A percentile compares a stretch with the other conserved stretches of the same genome.
Conservation (phyloP, 2,113 vertebrate species). For the Zootoca vivipara region DNA sequence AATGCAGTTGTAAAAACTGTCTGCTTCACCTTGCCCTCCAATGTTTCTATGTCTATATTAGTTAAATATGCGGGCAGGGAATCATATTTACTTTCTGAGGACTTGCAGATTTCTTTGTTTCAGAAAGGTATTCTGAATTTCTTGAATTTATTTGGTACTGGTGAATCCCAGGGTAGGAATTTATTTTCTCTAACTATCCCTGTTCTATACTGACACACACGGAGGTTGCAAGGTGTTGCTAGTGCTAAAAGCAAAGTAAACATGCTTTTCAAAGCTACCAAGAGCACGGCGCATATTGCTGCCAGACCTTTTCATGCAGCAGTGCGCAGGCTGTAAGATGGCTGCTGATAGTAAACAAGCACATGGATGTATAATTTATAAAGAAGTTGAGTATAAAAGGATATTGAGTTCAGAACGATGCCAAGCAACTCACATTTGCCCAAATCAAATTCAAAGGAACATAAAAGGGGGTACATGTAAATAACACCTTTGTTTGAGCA, state of each 20-base stretch:
- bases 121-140: background rate
- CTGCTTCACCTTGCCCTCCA: too few relatives aligned
- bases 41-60: background rate
- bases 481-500: slow-evolving; percentile 52
- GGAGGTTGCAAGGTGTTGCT: background rate
- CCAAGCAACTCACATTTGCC: slow-evolving; percentile 14
- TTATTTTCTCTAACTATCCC: background rate
- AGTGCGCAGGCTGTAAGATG: slow-evolving; percentile 46
- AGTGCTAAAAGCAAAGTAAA: background rate
- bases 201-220: accelerated
- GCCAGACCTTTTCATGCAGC: background rate
- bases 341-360: slow-evolving; percentile 42
- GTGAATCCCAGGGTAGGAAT: background rate
- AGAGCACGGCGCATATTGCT: background rate
- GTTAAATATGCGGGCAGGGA: background rate
- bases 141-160: background rate
- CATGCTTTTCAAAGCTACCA: background rate
- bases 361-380: slow-evolving; percentile 61
- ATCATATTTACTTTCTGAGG: slow-evolving; percentile 28
- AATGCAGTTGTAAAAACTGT: too few relatives aligned
- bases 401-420: slow-evolving; percentile 19
- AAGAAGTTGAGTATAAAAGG: slow-evolving; percentile 50
- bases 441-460: slow-evolving; percentile 53
- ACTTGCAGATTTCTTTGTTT: background rate
- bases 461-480: slow-evolving; percentile 25